Evolutionary conservation across 2,888 invertebrate genomes (phyloP).

Genomic region (Lepidocyrtoides sp.): DNA sequence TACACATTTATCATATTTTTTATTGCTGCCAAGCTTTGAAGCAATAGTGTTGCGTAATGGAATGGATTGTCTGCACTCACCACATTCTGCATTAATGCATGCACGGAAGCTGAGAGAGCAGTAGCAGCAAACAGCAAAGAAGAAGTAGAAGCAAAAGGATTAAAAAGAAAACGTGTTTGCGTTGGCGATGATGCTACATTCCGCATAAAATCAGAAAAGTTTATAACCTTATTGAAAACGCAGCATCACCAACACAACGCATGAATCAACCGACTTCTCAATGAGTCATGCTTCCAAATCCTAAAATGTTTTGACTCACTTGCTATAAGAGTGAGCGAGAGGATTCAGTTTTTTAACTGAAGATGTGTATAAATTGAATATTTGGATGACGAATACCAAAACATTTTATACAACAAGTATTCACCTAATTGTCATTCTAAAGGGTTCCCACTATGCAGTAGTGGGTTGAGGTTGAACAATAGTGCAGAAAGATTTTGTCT

Average conservation of each 20-base stretch:
- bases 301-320: no score
- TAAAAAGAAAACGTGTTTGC: neutral
- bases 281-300: conserved; percentile 36
- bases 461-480: no score
- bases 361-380: neutral
- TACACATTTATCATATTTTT: neutral
- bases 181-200: conserved; percentile 1
- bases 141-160: neutral
- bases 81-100: neutral
- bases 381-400: conserved; percentile 26
- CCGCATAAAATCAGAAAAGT: neutral
- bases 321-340: neutral
- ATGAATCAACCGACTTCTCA: conserved; percentile 64
- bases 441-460: no score
- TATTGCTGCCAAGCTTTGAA: neutral
- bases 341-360: neutral
- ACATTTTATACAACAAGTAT: neutral
- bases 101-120: neutral
- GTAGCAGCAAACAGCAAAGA: neutral
- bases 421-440: neutral
- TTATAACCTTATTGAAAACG: neutral
- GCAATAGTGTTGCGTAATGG: neutral
- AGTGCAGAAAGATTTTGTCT: no score
- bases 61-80: neutral
- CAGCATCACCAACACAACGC: no score